Evolutionary conservation across 2,113 vertebrate species (phyloP).

Genomic region (Coturnix japonica): DNA sequence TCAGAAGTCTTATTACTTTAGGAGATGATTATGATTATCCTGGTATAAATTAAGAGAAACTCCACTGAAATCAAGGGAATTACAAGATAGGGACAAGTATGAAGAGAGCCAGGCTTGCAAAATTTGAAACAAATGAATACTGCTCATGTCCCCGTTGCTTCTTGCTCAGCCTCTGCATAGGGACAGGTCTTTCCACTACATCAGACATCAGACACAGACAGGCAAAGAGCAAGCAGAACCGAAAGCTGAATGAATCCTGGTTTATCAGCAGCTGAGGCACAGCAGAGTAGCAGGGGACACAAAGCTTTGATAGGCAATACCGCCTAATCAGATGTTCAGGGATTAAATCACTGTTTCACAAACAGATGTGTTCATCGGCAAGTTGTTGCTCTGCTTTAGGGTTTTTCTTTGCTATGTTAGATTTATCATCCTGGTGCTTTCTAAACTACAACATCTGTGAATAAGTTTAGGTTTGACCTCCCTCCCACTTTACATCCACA

Average conservation of each 20-base stretch:
- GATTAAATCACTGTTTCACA: conserved; percentile 73
- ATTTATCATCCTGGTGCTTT: conserved; percentile 79
- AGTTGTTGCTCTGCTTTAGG: conserved; percentile 71
- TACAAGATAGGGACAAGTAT: conserved; percentile 1
- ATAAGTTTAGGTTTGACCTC: conserved; percentile 77
- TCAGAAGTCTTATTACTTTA: conserved; percentile 42
- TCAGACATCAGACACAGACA: background rate
- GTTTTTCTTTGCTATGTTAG: conserved; percentile 77
- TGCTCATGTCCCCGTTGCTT: background rate
- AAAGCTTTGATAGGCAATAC: conserved; percentile 51
- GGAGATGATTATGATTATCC: conserved; percentile 43
- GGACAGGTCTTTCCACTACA: background rate
- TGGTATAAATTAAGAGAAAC: conserved; percentile 59
- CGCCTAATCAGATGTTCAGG: conserved; percentile 78
- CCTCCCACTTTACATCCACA: conserved; percentile 67
- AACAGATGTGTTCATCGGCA: conserved; percentile 72
- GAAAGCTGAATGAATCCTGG: background rate
- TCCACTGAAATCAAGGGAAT: conserved; percentile 45
- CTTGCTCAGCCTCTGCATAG: background rate
- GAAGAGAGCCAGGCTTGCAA: background rate
- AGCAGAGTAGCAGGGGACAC: conserved; percentile 39
- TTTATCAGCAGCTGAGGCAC: conserved; percentile 20
- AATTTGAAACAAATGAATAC: conserved; percentile 11
- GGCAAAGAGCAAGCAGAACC: conserved; percentile 13
- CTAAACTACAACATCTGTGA: conserved; percentile 80